Conservation (phyloP, 2,888 invertebrate species). For the Xanthia icteritia region DNA sequence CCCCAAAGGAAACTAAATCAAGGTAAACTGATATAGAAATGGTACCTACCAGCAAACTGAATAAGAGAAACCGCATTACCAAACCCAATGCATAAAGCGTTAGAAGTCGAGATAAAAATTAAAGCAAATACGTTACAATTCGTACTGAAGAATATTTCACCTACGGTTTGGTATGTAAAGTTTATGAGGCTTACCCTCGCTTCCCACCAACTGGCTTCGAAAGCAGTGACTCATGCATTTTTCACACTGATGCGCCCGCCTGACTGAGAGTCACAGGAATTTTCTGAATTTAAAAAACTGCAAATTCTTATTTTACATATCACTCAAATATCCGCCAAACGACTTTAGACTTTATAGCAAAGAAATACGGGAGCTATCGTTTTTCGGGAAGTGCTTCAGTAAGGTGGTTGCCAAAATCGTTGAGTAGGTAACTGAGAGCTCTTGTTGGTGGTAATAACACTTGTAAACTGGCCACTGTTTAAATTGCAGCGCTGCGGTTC, state of each 20-base stretch:
- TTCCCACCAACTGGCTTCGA: slow-evolving; percentile 69
- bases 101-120: slow-evolving; percentile 43
- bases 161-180: slow-evolving; percentile 59
- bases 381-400: not conserved
- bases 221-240: slow-evolving; percentile 82
- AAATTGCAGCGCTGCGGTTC: slow-evolving; percentile 45
- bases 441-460: slow-evolving; percentile 62
- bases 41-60: not conserved
- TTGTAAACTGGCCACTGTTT: slow-evolving; percentile 61
- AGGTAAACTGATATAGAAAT: not conserved
- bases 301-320: slow-evolving; percentile 44
- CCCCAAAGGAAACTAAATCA: not conserved
- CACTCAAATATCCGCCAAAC: slow-evolving; percentile 5
- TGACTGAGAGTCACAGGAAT: slow-evolving; percentile 70
- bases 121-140: slow-evolving; percentile 56
- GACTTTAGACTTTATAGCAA: slow-evolving; percentile 35
- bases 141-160: slow-evolving; percentile 52
- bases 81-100: slow-evolving; percentile 13
- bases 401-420: slow-evolving; percentile 58
- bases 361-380: slow-evolving; percentile 8
- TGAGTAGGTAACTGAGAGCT: slow-evolving; percentile 63
- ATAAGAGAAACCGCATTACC: slow-evolving; percentile 1
- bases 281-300: slow-evolving; percentile 71
- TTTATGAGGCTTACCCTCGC: slow-evolving; percentile 67
- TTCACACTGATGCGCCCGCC: slow-evolving; percentile 78